phyloP scores from a whole-genome alignment of 2,888 invertebrate species.

The Dyspetes luteomarginatus region DNA sequence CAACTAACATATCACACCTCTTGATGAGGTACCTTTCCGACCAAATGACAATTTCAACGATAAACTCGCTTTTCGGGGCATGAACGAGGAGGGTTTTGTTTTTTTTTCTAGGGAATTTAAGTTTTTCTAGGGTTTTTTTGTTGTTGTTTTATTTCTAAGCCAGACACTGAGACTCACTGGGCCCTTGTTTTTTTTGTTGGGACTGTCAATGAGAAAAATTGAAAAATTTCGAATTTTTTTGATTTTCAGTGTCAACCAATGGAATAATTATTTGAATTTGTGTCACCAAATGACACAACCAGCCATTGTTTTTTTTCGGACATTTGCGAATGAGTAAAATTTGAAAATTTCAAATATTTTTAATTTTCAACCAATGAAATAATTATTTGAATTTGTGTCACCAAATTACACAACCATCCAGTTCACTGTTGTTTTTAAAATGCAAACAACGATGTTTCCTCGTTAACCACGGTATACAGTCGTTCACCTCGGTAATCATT shows the following conservation, averaged over 20 bases:
- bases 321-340: neutral
- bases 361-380: neutral
- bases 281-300: neutral
- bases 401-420: neutral
- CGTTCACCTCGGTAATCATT: constrained; percentile 57
- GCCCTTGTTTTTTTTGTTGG: neutral
- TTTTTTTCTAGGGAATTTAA: constrained; percentile 4
- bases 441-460: neutral
- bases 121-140: neutral
- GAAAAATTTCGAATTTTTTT: neutral
- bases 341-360: neutral
- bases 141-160: neutral
- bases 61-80: constrained; percentile 64
- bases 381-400: neutral
- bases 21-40: constrained; percentile 36
- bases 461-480: neutral
- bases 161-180: neutral
- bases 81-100: constrained; percentile 33
- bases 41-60: neutral
- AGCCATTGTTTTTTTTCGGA: neutral
- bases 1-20: constrained; percentile 88
- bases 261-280: neutral
- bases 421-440: neutral
- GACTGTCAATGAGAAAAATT: neutral
- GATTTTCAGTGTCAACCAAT: no score